Percentiles rank a stretch among this genome's conserved stretches.
phyloP scores from a whole-genome alignment of 2,113 vertebrate genomes.

The Calyptommatus sinebrachiatus region DNA sequence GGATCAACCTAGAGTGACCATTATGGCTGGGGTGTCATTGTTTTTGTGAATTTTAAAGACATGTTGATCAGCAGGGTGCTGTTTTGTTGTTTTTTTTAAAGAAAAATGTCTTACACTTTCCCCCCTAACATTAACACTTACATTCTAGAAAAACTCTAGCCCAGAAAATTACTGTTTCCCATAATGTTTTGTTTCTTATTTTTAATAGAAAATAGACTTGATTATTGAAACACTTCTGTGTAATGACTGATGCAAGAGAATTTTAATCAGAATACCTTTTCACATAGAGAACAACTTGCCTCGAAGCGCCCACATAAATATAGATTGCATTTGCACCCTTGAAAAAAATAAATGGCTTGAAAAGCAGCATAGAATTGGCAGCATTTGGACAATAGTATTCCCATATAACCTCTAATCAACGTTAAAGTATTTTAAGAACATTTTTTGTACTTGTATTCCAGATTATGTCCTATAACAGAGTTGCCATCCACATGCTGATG shows the following conservation, averaged over 20 bases:
- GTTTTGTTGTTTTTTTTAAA: background rate
- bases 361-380: too few species aligned
- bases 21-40: fast-evolving
- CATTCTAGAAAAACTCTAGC: fast-evolving
- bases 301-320: too few species aligned
- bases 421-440: too few species aligned
- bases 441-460: too few species aligned
- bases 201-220: fast-evolving
- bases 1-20: background rate
- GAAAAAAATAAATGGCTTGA: too few species aligned
- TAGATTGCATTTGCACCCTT: too few species aligned
- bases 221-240: background rate
- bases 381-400: too few species aligned
- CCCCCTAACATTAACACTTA: background rate
- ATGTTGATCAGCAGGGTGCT: background rate
- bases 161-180: background rate
- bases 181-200: background rate
- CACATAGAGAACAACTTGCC: too few species aligned
- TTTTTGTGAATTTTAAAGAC: background rate
- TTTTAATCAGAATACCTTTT: too few species aligned
- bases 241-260: background rate
- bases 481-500: too few species aligned
- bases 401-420: too few species aligned
- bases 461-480: too few species aligned
- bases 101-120: background rate